These are phyloP conservation scores for Artibeus jamaicensis DNA, from an alignment of 2,797 vertebrate species.

Conservation along the genomic window DNA sequence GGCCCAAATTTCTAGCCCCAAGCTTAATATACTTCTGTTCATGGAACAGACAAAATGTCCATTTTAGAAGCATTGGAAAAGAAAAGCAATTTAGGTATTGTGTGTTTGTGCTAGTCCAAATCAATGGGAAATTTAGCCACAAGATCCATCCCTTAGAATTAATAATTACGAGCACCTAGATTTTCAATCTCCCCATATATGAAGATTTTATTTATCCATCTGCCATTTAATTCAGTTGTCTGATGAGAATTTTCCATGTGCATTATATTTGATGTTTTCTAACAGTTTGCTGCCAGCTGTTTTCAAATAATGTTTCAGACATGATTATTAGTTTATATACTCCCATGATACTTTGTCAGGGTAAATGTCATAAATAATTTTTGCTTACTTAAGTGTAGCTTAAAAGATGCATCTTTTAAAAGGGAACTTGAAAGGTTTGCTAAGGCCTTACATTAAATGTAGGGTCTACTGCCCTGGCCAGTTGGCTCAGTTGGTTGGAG, in stretches of 20 bases:
- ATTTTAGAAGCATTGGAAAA: slow-evolving; percentile 11
- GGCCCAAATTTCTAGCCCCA: not conserved
- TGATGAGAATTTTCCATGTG: not conserved
- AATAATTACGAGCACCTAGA: not conserved
- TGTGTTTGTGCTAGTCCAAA: not conserved
- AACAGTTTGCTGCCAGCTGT: not conserved
- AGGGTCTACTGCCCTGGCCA: not conserved
- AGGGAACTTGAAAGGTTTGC: not conserved
- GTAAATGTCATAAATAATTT: not conserved
- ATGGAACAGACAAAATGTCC: not conserved
- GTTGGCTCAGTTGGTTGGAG: too few relatives aligned
- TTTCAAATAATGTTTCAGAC: slow-evolving; percentile 21
- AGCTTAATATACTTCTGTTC: slow-evolving; percentile 25
- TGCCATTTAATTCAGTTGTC: not conserved
- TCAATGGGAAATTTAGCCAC: not conserved
- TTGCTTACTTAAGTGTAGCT: not conserved
- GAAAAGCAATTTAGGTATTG: not conserved
- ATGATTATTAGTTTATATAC: not conserved
- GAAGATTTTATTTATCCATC: not conserved
- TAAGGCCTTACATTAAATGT: not conserved
- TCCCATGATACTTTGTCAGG: not conserved
- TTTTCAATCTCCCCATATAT: slow-evolving; percentile 16
- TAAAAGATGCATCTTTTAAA: not conserved
- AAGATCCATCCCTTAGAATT: slow-evolving; percentile 17
- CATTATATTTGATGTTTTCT: not conserved